Evolutionary conservation across 1,140 invertebrate species (phyloP).

Genomic region (Heliothis subflexa): DNA sequence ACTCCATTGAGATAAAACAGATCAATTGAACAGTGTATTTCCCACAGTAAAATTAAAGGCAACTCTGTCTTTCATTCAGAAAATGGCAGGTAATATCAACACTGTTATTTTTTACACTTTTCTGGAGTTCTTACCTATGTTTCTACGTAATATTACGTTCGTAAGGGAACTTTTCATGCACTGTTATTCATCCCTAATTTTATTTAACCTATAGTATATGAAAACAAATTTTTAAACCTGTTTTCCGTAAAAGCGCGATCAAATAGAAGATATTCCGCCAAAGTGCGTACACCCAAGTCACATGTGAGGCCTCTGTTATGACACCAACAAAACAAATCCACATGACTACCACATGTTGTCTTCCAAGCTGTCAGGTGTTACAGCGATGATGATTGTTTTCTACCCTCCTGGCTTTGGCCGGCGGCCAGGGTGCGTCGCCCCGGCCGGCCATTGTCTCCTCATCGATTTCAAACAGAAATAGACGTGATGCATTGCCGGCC

Average conservation of each 20-base stretch:
- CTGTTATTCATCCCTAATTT: too few relatives aligned
- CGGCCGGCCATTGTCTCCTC: slow-evolving; percentile 34
- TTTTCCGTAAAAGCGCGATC: not conserved
- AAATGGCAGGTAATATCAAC: not conserved
- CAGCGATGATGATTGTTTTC: slow-evolving; percentile 21
- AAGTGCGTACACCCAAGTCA: not conserved
- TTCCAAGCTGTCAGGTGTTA: not conserved
- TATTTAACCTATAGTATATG: too few relatives aligned
- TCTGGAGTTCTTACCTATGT: too few relatives aligned
- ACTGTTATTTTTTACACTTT: not conserved
- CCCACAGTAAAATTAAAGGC: slow-evolving; percentile 3
- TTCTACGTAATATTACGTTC: too few relatives aligned
- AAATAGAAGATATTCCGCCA: not conserved
- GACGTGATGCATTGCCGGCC: slow-evolving; percentile 31
- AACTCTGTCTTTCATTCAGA: not conserved
- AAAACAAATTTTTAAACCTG: too few relatives aligned
- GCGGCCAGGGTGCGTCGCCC: slow-evolving; percentile 38
- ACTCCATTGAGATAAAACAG: slow-evolving; percentile 9
- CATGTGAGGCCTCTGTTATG: too few relatives aligned
- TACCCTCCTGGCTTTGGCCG: slow-evolving; percentile 41
- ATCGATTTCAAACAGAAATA: slow-evolving; percentile 39
- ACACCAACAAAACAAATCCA: not conserved
- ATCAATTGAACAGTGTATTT: not conserved
- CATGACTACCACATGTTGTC: not conserved
- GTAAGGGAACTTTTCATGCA: too few relatives aligned